Conservation (phyloP, 1,140 invertebrate genomes). For the Drosophila athabasca region DNA sequence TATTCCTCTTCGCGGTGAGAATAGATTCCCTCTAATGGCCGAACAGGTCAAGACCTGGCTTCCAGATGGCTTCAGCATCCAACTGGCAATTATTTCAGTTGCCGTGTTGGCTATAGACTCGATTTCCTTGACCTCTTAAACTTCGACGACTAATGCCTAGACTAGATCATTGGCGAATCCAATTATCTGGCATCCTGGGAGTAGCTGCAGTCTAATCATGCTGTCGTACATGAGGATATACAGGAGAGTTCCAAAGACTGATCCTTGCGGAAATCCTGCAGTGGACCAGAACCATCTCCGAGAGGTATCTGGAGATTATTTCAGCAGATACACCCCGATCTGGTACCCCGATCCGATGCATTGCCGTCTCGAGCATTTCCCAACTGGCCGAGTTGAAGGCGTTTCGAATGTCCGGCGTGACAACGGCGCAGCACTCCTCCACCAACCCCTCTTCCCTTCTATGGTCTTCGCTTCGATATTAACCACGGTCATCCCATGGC, state of each 20-base stretch:
- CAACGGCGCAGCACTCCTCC: too few species aligned
- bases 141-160: neutral
- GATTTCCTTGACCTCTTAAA: neutral
- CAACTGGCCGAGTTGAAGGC: neutral
- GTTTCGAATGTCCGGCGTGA: neutral
- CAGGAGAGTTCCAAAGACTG: neutral
- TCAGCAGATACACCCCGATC: too few species aligned
- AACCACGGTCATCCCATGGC: neutral
- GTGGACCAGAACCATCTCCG: neutral
- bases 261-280: neutral
- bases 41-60: too few species aligned
- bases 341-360: neutral
- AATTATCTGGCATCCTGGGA: neutral
- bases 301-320: neutral
- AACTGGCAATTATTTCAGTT: too few species aligned
- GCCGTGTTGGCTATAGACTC: too few species aligned
- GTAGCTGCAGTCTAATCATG: too few species aligned
- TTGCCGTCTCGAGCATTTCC: neutral
- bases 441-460: neutral
- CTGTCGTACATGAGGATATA: neutral
- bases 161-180: neutral
- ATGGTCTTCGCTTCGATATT: neutral
- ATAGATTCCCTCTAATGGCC: too few species aligned
- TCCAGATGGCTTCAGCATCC: too few species aligned
- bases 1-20: too few species aligned